Evolutionary conservation across 2,797 vertebrate species (phyloP).

Genomic region (Tinamus major): DNA sequence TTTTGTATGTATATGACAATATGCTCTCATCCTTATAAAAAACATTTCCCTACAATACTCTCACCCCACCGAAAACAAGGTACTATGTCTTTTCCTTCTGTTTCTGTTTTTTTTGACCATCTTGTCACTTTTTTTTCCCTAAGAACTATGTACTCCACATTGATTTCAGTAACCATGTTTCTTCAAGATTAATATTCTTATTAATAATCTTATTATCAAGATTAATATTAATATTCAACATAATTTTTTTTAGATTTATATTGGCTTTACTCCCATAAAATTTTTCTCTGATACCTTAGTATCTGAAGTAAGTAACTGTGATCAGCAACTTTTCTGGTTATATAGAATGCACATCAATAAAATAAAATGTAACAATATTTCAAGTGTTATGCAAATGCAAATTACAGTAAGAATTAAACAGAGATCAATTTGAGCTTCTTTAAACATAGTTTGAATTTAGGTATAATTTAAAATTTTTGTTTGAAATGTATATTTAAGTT

Average conservation of each 20-base stretch:
- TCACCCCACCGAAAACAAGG: not conserved
- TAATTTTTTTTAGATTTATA: too few relatives aligned
- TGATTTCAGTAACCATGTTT: not conserved
- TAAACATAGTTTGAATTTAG: not conserved
- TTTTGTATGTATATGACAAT: fast-evolving
- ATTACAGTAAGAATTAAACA: not conserved
- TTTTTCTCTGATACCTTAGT: not conserved
- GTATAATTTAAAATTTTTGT: not conserved
- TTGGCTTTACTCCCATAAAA: not conserved
- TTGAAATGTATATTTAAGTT: not conserved
- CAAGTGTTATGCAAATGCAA: not conserved
- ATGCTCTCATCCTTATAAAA: not conserved
- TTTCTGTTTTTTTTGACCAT: not conserved
- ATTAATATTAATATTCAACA: too few relatives aligned
- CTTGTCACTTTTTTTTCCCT: not conserved
- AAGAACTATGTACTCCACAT: not conserved
- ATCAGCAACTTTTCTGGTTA: not conserved
- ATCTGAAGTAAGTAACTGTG: not conserved
- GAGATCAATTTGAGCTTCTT: not conserved
- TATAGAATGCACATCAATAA: not conserved
- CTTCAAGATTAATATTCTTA: not conserved
- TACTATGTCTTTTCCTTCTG: not conserved
- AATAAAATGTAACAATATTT: not conserved
- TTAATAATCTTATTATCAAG: too few relatives aligned
- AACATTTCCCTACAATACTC: not conserved